Percentiles rank a stretch among this genome's conserved stretches.
phyloP scores from a whole-genome alignment of 2,888 invertebrate genomes.

The Caradrina kadenii region DNA sequence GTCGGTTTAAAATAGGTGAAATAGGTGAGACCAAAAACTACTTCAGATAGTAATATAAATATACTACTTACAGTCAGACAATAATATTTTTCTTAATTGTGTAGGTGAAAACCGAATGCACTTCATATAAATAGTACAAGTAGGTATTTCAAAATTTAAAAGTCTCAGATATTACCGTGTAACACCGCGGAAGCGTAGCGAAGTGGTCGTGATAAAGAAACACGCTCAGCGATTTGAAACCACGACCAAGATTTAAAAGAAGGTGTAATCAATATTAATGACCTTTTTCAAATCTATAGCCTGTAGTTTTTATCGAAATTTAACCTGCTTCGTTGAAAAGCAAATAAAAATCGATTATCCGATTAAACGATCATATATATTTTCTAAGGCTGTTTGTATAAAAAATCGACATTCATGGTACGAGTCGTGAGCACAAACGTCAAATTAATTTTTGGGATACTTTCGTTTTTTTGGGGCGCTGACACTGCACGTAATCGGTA shows the following conservation, averaged over 20 bases:
- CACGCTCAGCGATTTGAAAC: constrained; percentile 47
- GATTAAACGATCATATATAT: constrained; percentile 14
- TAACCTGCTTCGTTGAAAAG: constrained; percentile 8
- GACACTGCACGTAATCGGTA: too few relatives aligned
- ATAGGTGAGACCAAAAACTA: background rate
- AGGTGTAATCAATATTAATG: constrained; percentile 45
- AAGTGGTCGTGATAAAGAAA: constrained; percentile 52
- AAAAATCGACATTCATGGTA: constrained; percentile 11
- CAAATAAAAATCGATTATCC: constrained; percentile 23
- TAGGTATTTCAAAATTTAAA: constrained; percentile 9
- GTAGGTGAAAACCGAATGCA: background rate
- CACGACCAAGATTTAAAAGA: constrained; percentile 46
- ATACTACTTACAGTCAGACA: background rate
- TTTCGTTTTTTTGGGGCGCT: too few relatives aligned
- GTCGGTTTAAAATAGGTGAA: too few relatives aligned
- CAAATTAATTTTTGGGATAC: too few relatives aligned
- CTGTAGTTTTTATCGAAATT: constrained; percentile 19
- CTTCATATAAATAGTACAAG: background rate
- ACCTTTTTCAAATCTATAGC: constrained; percentile 30
- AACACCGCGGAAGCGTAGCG: constrained; percentile 51
- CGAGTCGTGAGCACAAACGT: too few relatives aligned
- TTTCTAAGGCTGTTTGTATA: constrained; percentile 17
- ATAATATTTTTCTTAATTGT: background rate
- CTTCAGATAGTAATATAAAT: background rate
- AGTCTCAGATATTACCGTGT: constrained; percentile 10